Base-by-base conservation (phyloP, 2,888 invertebrate species). In the Netelia melanura region DNA sequence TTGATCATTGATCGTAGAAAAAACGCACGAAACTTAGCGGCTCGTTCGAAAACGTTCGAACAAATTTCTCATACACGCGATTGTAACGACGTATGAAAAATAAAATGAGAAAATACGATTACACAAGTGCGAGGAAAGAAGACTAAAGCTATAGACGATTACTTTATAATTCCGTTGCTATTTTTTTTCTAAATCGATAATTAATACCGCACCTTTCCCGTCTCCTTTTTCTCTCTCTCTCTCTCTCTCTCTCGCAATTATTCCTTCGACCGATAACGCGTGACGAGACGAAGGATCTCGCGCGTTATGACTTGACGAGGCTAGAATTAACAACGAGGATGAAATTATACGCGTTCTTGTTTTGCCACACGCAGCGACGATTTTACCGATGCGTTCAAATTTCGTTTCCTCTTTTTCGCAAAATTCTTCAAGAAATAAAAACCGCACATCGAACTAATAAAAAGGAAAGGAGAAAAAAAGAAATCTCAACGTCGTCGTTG, bases 231-330 rank as follows among this genome's bases (percentile, higher is more conserved):
- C 17, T 17, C 17, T 17, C 11, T 48, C 48, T 48, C 48, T n/a
- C n/a, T n/a, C n/a, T 6, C 17, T 17, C 17, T 17, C 11, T 48
- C 48, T 48, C 48, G 14, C 14, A 43, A 77, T 77, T 77, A 58
- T 58, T 3, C 43, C 30, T 67, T 43, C 25, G 65, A 44, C 67
- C 76, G 54, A 56, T 52, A 30, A 54, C 30, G 25, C 44, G 67
- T 48, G 17, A 44, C 74, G 25, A 62, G 43, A 11, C 21, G 48
- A 48, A 14, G 48, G 14, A 14, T 11, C 56, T 71, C 44, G 11
- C 67, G 44, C n/a, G 17, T 68, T 67, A 30, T 58, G 44, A 68
- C 8, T 11, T 23, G 48, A 52, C 61, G 44, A 67, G 17, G n/a
- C 25, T 61, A 21, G 61, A 61, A 44, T 65, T 65, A 30, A 30